phyloP scores from a whole-genome alignment of 2,888 invertebrate genomes.

The Phymatocera aterrima region DNA sequence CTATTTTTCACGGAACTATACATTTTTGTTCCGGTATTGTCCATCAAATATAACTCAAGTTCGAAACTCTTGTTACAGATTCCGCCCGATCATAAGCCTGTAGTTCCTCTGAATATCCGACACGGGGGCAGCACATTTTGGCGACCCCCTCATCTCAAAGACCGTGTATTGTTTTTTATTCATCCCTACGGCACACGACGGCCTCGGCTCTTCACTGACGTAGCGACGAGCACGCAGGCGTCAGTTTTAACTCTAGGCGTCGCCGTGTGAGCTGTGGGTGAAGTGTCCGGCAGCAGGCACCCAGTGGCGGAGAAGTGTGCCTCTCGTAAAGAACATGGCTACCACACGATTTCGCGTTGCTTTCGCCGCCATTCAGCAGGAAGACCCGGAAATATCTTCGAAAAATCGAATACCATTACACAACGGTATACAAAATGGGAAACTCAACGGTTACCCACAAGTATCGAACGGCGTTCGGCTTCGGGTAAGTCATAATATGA shows the following conservation, averaged over 20 bases:
- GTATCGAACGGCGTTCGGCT: slow-evolving; percentile 58
- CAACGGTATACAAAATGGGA: slow-evolving; percentile 54
- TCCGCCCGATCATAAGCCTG: not conserved
- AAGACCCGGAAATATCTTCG: slow-evolving; percentile 37
- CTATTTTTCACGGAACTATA: no score
- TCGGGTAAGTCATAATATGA: slow-evolving; percentile 59
- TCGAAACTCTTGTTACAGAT: no score
- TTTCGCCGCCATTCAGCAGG: slow-evolving; percentile 42
- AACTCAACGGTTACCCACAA: slow-evolving; percentile 60
- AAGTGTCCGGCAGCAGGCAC: not conserved
- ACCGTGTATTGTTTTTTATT: no score
- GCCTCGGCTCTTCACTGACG: not conserved
- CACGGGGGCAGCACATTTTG: not conserved
- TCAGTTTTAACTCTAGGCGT: slow-evolving; percentile 44
- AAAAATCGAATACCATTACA: slow-evolving; percentile 54
- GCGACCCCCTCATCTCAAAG: not conserved
- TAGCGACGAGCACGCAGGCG: slow-evolving; percentile 17
- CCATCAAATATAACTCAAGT: no score
- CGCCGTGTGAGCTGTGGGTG: slow-evolving; percentile 35
- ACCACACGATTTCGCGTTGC: slow-evolving; percentile 49
- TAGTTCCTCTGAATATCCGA: not conserved
- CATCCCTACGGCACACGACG: not conserved
- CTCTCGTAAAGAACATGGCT: slow-evolving; percentile 51
- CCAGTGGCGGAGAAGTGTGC: slow-evolving; percentile 33
- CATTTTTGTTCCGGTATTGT: no score